Evolutionary conservation across 2,888 invertebrate genomes (phyloP).

Genomic region (Brachyptera putata): DNA sequence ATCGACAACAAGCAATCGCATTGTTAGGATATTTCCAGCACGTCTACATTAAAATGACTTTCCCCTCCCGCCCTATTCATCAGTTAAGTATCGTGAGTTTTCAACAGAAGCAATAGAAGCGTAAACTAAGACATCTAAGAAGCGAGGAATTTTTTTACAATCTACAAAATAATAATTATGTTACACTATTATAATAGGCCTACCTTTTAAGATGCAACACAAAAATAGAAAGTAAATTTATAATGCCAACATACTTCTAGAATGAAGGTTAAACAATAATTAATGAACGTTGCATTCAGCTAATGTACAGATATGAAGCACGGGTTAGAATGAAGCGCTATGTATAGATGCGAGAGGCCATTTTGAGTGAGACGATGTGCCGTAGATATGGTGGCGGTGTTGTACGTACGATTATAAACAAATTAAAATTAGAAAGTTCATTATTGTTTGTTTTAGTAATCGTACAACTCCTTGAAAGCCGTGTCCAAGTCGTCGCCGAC

Average conservation of each 20-base stretch:
- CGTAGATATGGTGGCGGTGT: conserved; percentile 36
- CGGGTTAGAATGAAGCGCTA: conserved; percentile 10
- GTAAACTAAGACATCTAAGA: conserved; percentile 28
- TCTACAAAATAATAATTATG: conserved; percentile 33
- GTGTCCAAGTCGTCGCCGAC: conserved; percentile 99
- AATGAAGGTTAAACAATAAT: too few species aligned
- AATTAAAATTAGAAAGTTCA: conserved; percentile 27
- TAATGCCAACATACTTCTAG: conserved; percentile 24
- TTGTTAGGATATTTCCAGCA: neutral
- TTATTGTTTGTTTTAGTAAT: conserved; percentile 47
- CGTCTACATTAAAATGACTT: neutral
- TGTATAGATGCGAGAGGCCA: conserved; percentile 21
- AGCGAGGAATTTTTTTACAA: conserved; percentile 29
- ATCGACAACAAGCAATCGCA: conserved; percentile 28
- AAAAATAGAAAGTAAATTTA: conserved; percentile 30
- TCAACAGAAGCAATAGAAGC: conserved; percentile 28
- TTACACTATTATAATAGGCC: conserved; percentile 28
- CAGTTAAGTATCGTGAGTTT: conserved; percentile 26
- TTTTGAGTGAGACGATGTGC: conserved; percentile 28
- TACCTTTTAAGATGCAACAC: conserved; percentile 21
- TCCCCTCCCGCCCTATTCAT: conserved; percentile 19
- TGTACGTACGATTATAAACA: conserved; percentile 21
- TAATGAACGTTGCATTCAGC: conserved; percentile 24
- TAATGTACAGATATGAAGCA: conserved; percentile 23
- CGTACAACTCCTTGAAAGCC: conserved; percentile 88